Conservation (phyloP, 2,113 vertebrate genomes). For the Eupsittula cactorum region DNA sequence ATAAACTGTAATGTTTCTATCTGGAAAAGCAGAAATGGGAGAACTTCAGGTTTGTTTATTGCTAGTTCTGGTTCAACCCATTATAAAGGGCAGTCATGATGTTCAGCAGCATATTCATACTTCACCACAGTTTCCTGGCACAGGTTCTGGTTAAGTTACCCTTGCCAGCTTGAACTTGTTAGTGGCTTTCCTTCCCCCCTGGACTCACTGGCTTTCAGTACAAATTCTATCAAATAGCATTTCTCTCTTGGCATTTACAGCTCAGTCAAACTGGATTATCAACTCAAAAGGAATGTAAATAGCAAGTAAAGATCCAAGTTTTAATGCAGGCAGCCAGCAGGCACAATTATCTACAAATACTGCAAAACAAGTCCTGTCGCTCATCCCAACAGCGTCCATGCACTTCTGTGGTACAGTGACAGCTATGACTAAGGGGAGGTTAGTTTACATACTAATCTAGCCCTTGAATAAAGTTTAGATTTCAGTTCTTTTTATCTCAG, state of each 20-base stretch:
- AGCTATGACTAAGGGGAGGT: background rate
- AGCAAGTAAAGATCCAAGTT: slow-evolving; percentile 27
- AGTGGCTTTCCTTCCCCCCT: slow-evolving; percentile 16
- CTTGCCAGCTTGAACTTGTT: slow-evolving; percentile 50
- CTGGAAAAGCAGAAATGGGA: background rate
- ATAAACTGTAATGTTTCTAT: background rate
- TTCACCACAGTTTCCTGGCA: slow-evolving; percentile 43
- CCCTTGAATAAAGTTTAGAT: slow-evolving; percentile 8
- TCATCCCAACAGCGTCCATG: background rate
- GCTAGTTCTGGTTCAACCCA: background rate
- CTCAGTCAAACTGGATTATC: slow-evolving; percentile 51
- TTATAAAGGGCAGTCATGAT: background rate
- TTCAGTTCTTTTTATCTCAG: background rate
- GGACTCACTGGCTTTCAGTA: slow-evolving; percentile 10
- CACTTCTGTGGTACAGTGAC: background rate
- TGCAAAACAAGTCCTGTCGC: background rate
- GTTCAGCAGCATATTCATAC: background rate
- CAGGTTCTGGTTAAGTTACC: background rate
- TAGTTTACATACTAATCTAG: slow-evolving; percentile 7
- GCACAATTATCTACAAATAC: slow-evolving; percentile 38
- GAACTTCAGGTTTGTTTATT: background rate
- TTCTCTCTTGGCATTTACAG: slow-evolving; percentile 28
- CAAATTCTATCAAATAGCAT: slow-evolving; percentile 50
- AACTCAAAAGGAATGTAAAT: slow-evolving; percentile 48
- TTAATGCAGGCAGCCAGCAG: slow-evolving; percentile 23